Conservation (phyloP, 2,797 vertebrate genomes). For the Phrynocephalus guinanensis region DNA sequence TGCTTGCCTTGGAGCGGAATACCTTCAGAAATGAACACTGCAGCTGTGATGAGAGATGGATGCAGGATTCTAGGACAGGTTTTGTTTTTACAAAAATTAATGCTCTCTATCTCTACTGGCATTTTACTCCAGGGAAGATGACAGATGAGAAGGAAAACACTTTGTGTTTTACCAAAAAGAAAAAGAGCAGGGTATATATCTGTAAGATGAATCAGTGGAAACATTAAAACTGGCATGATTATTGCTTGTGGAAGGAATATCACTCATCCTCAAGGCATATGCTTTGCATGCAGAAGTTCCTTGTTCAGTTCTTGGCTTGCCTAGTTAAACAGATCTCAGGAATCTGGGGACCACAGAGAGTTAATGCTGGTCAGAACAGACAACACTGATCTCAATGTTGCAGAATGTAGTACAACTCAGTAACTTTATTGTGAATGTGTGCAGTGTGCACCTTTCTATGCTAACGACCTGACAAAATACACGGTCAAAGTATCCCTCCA, state of each 20-base stretch:
- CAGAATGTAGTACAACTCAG: neutral
- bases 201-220: neutral
- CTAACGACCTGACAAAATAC: too few relatives aligned
- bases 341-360: neutral
- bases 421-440: neutral
- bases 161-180: neutral
- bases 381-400: neutral
- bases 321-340: neutral
- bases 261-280: neutral
- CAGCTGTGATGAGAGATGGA: slow-evolving; percentile 65
- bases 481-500: too few relatives aligned
- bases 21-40: slow-evolving; percentile 70
- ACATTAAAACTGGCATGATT: neutral
- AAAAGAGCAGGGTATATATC: neutral
- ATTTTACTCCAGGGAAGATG: too few relatives aligned
- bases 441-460: too few relatives aligned
- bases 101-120: neutral
- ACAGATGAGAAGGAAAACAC: neutral
- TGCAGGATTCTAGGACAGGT: neutral
- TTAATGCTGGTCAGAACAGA: neutral
- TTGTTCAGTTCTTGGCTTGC: neutral
- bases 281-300: neutral
- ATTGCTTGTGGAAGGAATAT: neutral
- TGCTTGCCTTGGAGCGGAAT: slow-evolving; percentile 66
- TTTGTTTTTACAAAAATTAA: neutral